Conservation (phyloP, 2,113 vertebrate genomes). For the Thalassoma bifasciatum region DNA sequence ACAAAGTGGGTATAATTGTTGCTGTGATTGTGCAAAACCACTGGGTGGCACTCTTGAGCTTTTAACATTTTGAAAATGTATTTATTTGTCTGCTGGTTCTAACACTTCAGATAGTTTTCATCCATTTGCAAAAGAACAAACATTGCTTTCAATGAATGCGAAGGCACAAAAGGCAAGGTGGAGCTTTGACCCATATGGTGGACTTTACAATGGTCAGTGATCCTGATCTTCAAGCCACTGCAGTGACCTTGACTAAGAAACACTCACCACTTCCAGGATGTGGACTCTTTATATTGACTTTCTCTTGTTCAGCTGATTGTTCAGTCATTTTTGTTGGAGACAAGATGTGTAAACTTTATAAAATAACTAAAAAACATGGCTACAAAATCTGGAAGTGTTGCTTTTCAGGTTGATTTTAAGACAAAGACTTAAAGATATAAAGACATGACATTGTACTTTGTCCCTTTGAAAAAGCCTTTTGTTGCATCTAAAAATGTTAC, state of each 20-base stretch:
- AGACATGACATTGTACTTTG: conserved; percentile 19
- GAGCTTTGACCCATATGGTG: not conserved
- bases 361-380: not conserved
- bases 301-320: not conserved
- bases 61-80: conserved; percentile 24
- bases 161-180: conserved; percentile 41
- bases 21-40: conserved; percentile 48
- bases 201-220: not conserved
- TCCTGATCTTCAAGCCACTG: not conserved
- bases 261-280: not conserved
- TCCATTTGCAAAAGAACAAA: conserved; percentile 12
- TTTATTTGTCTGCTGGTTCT: conserved; percentile 14
- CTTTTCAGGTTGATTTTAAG: not conserved
- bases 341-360: not conserved
- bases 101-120: not conserved
- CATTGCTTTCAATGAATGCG: conserved; percentile 20
- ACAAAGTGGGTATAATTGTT: conserved; percentile 29
- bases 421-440: not conserved
- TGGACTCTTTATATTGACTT: conserved; percentile 4
- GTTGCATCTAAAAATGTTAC: not conserved
- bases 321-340: not conserved
- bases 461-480: not conserved
- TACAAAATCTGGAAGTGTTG: not conserved
- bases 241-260: not conserved
- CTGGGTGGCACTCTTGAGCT: conserved; percentile 55